A percentile compares a stretch with the other conserved stretches of the same genome.
phyloP scores from a whole-genome alignment of 2,888 invertebrate species.

The Oligia strigilis region DNA sequence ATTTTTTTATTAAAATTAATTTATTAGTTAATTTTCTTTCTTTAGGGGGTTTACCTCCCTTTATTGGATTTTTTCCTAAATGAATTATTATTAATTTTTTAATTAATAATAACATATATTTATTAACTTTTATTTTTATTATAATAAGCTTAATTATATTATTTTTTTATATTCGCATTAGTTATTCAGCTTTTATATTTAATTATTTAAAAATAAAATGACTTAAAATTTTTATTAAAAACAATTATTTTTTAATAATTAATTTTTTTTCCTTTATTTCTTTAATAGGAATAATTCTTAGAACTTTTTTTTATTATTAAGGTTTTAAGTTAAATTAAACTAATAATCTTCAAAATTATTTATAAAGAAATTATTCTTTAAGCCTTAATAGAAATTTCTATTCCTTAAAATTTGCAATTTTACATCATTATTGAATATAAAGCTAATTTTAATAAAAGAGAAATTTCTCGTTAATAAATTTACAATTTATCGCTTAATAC shows the following conservation, averaged over 20 bases:
- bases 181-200: conserved; percentile 86
- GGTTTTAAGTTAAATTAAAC: conserved; percentile 91
- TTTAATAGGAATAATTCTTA: conserved; percentile 77
- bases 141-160: conserved; percentile 89
- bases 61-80: conserved; percentile 92
- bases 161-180: conserved; percentile 90
- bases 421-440: conserved; percentile 91
- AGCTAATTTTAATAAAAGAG: conserved; percentile 87
- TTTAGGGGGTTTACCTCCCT: conserved; percentile 91
- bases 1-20: conserved; percentile 85
- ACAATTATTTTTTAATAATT: conserved; percentile 75
- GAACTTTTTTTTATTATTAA: conserved; percentile 84
- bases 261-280: conserved; percentile 77
- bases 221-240: conserved; percentile 81
- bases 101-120: conserved; percentile 82
- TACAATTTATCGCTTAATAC: conserved; percentile 91
- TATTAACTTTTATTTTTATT: conserved; percentile 86
- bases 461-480: conserved; percentile 91
- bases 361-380: conserved; percentile 90
- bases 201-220: conserved; percentile 88
- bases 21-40: conserved; percentile 90
- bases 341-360: conserved; percentile 92
- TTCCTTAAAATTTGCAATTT: conserved; percentile 92
- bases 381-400: conserved; percentile 87
- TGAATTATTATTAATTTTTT: conserved; percentile 90